These are phyloP conservation scores for Cephus spinipes DNA, from an alignment of 2,888 invertebrate genomes.

Conservation along the genomic window DNA sequence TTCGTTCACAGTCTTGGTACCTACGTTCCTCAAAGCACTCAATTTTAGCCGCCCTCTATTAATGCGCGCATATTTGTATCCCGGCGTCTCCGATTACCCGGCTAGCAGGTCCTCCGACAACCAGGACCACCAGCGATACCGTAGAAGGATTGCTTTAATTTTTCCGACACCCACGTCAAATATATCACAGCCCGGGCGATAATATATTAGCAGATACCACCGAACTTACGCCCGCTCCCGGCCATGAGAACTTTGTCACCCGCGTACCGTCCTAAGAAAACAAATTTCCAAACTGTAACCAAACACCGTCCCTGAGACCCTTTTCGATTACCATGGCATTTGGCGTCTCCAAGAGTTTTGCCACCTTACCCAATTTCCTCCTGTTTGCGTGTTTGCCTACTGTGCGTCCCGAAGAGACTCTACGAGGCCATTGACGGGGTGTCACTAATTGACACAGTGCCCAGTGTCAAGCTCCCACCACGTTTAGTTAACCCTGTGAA, in stretches of 20 bases:
- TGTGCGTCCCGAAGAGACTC: not conserved
- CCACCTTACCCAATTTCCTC: constrained; percentile 6
- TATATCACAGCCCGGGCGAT: constrained; percentile 54
- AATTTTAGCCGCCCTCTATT: constrained; percentile 47
- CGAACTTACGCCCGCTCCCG: not conserved
- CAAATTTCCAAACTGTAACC: constrained; percentile 9
- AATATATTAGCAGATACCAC: constrained; percentile 50
- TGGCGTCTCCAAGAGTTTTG: not conserved
- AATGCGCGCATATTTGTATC: constrained; percentile 64
- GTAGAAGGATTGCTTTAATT: constrained; percentile 63
- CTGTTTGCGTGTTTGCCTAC: constrained; percentile 4
- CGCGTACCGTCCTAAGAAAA: constrained; percentile 8
- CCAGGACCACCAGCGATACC: constrained; percentile 56
- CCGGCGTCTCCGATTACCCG: constrained; percentile 62
- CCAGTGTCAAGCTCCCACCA: not conserved
- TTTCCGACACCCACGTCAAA: constrained; percentile 61
- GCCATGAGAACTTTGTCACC: constrained; percentile 9
- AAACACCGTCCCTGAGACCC: constrained; percentile 2
- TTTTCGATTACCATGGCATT: constrained; percentile 9
- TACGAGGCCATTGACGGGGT: constrained; percentile 2
- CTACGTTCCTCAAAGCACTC: constrained; percentile 4
- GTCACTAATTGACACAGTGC: constrained; percentile 2
- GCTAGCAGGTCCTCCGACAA: constrained; percentile 17
- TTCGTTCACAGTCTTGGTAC: not conserved
- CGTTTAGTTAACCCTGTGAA: not conserved